Conservation (phyloP, 1,140 invertebrate genomes). For the Drosophila athabasca region DNA sequence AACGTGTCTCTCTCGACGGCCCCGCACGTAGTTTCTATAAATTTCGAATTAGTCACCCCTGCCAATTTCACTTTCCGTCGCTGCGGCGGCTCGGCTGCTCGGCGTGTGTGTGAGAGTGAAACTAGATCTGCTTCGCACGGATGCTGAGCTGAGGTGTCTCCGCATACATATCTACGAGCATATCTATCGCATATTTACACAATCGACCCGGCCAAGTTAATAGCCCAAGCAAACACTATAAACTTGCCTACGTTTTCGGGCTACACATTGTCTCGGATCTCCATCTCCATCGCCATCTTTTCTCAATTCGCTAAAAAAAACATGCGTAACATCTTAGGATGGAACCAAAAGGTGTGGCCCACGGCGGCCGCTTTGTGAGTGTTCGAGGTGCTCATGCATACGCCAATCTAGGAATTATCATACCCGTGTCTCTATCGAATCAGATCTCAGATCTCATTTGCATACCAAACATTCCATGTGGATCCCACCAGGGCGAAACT, state of each 20-base stretch:
- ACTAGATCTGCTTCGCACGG: slow-evolving; percentile 35
- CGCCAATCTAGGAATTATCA: slow-evolving; percentile 20
- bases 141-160: slow-evolving; percentile 32
- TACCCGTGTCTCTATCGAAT: slow-evolving; percentile 25
- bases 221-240: slow-evolving; percentile 46
- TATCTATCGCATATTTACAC: slow-evolving; percentile 48
- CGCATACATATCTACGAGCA: slow-evolving; percentile 9
- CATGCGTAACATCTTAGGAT: slow-evolving; percentile 50
- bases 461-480: slow-evolving; percentile 28
- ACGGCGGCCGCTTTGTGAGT: slow-evolving; percentile 36
- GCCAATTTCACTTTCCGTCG: slow-evolving; percentile 63
- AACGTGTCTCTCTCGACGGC: not conserved
- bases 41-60: slow-evolving; percentile 60
- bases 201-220: slow-evolving; percentile 57
- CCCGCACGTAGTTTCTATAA: slow-evolving; percentile 42
- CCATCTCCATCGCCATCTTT: not conserved
- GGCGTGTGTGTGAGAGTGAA: slow-evolving; percentile 48
- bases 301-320: slow-evolving; percentile 35
- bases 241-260: slow-evolving; percentile 53
- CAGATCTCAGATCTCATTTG: slow-evolving; percentile 37
- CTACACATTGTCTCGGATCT: slow-evolving; percentile 33
- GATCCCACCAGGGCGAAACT: slow-evolving; percentile 38
- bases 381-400: slow-evolving; percentile 25
- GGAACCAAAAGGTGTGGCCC: slow-evolving; percentile 35
- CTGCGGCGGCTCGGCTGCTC: too few relatives aligned